Evolutionary conservation across 2,888 invertebrate genomes (phyloP), one percentile per base, ranked within the genome.

Genomic region (Cephus nigrinus): DNA sequence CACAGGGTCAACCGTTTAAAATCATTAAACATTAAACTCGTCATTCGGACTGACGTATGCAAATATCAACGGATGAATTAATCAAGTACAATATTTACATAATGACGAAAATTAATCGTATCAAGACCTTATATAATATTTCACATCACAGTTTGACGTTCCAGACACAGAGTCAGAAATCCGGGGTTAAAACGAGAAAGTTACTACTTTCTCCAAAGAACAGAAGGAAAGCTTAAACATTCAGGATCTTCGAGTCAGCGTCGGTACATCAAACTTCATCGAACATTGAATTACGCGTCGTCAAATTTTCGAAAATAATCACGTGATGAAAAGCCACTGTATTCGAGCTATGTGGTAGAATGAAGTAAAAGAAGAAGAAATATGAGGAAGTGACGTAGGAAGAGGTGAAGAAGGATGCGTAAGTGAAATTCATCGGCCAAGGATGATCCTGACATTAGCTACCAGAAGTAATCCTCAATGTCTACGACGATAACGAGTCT

Each of bases 101-200:
- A 80, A 74, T 76, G 33, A 40, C 69, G 31, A 71, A 79, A 80
- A 33, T 30, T 15, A 30, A 75, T 40, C 55, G 23, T 55, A 55
- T 9, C 9, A 2, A 23, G 23, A 55, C 55, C 55, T 55, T 55
- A 55, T 23, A 23, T 23, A 55, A 55, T 55, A 23, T 23, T 55
- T 23, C 55, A 15, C 55, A 55, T 55, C 55, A 23, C 55, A 23
- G 55, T 55, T 55, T 55, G 23, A 23, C 55, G 55, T 55, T 55
- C 9, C 23, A 9, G 23, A 55, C 55, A 23, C 55, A 55, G 55
- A 55, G 23, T 55, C 55, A 55, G 55, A 23, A 55, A 55, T 55
- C 55, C 23, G 0, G 55, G 1, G 23, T 55, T 9, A 55, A 55
- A 55, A 9, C 23, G 2, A 55, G 23, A 55, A 55, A 23, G 55